These are phyloP conservation scores for Apamea crenata DNA, from an alignment of 2,888 invertebrate genomes.

Conservation along the genomic window DNA sequence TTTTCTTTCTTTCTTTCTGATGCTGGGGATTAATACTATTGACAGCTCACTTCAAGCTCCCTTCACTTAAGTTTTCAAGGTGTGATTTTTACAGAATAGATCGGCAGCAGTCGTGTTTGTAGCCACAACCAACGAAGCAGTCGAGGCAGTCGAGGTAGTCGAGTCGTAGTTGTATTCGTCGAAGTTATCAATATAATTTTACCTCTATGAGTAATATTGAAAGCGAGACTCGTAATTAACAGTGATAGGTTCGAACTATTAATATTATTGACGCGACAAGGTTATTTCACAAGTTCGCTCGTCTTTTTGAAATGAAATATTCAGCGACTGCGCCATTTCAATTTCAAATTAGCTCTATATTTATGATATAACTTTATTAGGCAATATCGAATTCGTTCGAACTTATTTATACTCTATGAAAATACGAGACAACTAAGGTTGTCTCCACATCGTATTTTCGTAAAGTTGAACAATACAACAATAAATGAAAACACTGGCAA, in stretches of 20 bases:
- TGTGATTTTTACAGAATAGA: not conserved
- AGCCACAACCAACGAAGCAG: not conserved
- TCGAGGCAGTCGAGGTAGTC: too few species aligned
- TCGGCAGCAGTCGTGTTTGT: not conserved
- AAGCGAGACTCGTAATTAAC: not conserved
- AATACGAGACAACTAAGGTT: not conserved
- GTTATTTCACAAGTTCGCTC: constrained; percentile 1
- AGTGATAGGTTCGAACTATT: not conserved
- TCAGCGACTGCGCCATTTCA: constrained; percentile 1
- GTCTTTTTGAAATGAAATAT: constrained; percentile 20
- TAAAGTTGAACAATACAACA: not conserved
- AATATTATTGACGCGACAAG: not conserved
- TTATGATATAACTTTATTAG: not conserved
- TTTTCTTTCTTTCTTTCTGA: too few species aligned
- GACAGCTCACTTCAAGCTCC: not conserved
- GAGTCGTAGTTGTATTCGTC: not conserved
- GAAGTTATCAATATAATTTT: not conserved
- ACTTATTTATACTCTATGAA: not conserved
- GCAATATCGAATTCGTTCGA: not conserved
- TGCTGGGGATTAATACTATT: not conserved
- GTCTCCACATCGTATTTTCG: not conserved
- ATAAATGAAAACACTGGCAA: not conserved
- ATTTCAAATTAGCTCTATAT: not conserved
- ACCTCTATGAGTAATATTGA: not conserved
- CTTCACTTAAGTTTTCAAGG: not conserved